phyloP scores from a whole-genome alignment of 2,797 vertebrate species.

The Podarcis lilfordi region DNA sequence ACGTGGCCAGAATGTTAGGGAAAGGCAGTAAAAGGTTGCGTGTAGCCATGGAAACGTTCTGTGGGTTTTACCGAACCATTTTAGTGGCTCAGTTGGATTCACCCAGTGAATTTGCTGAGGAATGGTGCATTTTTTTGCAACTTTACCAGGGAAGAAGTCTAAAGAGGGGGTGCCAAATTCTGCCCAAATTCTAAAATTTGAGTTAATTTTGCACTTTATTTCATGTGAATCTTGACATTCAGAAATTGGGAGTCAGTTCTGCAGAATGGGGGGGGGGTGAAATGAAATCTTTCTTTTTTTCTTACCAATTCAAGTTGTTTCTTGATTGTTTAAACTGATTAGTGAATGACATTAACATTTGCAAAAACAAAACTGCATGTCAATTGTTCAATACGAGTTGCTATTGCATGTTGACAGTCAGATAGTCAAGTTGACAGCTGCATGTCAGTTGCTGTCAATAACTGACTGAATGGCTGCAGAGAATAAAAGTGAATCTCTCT shows the following conservation, averaged over 20 bases:
- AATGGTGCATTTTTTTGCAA: not conserved
- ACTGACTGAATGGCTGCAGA: not conserved
- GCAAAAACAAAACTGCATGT: not conserved
- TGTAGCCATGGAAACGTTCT: conserved; percentile 44
- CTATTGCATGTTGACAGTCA: not conserved
- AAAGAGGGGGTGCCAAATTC: too few relatives aligned
- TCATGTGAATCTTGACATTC: not conserved
- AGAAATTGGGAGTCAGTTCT: not conserved
- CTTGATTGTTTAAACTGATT: not conserved
- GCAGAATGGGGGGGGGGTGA: not conserved
- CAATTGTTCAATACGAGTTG: not conserved
- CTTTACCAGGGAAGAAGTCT: fast-evolving
- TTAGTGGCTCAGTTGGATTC: not conserved
- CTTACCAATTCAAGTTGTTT: not conserved
- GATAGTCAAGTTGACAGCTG: not conserved
- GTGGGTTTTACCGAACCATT: conserved; percentile 46
- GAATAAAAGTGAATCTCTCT: too few relatives aligned
- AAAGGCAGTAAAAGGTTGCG: conserved; percentile 66
- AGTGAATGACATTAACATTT: too few relatives aligned
- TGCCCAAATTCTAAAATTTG: not conserved
- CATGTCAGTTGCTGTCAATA: not conserved
- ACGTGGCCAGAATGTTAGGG: conserved; percentile 57
- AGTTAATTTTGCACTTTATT: too few relatives aligned
- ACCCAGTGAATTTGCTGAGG: not conserved
- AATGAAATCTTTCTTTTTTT: not conserved